Conservation (phyloP, 2,888 invertebrate species). For the Pocota personata region DNA sequence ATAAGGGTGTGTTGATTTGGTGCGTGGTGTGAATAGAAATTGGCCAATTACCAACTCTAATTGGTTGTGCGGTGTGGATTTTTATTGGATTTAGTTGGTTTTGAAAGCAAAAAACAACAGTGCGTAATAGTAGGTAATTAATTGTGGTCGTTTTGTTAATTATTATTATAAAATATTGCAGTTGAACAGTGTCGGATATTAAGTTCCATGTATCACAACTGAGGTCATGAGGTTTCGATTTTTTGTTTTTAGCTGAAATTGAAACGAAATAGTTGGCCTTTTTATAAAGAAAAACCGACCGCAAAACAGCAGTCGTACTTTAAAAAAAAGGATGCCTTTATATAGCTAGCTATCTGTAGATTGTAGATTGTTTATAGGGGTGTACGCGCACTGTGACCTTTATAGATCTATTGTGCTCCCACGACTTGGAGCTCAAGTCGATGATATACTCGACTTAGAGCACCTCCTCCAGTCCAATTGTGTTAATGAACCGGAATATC, state of each 20-base stretch:
- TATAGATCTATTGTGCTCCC: too few relatives aligned
- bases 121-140: slow-evolving; percentile 60
- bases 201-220: slow-evolving; percentile 19
- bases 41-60: slow-evolving; percentile 71
- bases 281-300: too few relatives aligned
- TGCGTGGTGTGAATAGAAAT: slow-evolving; percentile 70
- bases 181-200: slow-evolving; percentile 44
- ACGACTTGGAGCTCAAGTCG: too few relatives aligned
- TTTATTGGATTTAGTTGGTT: slow-evolving; percentile 66
- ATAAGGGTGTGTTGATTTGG: slow-evolving; percentile 55
- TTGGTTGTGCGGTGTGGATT: slow-evolving; percentile 69
- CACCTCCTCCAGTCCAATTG: too few relatives aligned
- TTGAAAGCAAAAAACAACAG: slow-evolving; percentile 25
- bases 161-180: slow-evolving; percentile 66
- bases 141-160: slow-evolving; percentile 73
- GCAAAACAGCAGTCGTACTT: too few relatives aligned
- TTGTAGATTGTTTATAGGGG: too few relatives aligned
- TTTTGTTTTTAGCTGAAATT: background rate
- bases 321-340: too few relatives aligned
- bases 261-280: too few relatives aligned
- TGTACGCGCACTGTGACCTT: too few relatives aligned
- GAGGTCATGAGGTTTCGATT: background rate
- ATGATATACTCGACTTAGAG: too few relatives aligned
- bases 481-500: too few relatives aligned
- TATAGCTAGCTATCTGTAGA: too few relatives aligned